Base-by-base conservation (phyloP, 2,888 invertebrate species). In the Drosophila koepferae region DNA sequence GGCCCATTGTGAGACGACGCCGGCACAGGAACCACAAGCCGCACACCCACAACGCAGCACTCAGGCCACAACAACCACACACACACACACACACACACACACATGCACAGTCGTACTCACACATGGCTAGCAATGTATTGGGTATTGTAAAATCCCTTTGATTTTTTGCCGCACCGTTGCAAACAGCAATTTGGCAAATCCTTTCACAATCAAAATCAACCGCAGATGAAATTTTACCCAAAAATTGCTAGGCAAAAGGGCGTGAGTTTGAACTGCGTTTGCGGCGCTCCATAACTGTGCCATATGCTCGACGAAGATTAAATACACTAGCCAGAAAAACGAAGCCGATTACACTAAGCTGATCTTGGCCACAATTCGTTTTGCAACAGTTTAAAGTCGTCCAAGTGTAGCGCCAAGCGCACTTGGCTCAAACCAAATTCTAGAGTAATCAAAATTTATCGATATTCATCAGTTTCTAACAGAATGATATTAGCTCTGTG, bases 131-230 rank as follows among this genome's bases (percentile, higher is more conserved):
- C 51, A 72, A 79, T 86, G 89, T 86, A 88, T 86, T 86, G 86
- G 83, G 84, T 86, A 84, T 84, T 89, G 89, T 86, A 77, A 76
- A 86, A 86, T 86, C 88, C 90, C 86, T 86, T 86, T 86, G 86
- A 86, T 86, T 86, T 86, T 86, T 89, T 86, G 90, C 90, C 90
- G 88, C 86, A 86, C 89, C 90, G 88, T 77, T 90, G 86, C 90
- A 90, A 90, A 87, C 91, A 91, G 90, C 91, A 91, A 91, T 91
- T 91, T 90, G 84, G 83, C 80, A 91, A 91, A 91, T 91, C 91
- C 91, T 91, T 91, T 91, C 90, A 91, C 91, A 91, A 91, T 91
- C 90, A 91, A 91, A 91, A 90, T 91, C 91, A 91, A 91, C 91
- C 91, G 82, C 91, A 91, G 91, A 91, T 91, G 90, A 90, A 90